These are phyloP conservation scores for Micrastur ruficollis DNA, from an alignment of 2,797 vertebrate genomes.

Conservation along the genomic window DNA sequence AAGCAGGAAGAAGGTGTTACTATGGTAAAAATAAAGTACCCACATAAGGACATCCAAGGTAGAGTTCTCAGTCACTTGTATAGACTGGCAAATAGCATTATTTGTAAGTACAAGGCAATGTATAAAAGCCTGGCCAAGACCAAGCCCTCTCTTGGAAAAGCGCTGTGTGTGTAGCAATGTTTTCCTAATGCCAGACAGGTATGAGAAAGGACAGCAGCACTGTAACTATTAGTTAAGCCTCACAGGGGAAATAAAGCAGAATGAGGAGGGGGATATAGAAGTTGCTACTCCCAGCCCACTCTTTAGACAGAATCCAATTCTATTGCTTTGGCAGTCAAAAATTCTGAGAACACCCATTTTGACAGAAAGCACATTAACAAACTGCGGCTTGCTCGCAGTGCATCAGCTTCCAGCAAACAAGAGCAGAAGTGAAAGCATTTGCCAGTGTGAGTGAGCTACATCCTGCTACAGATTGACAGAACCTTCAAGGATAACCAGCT, in stretches of 20 bases:
- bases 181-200: background rate
- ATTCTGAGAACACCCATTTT: background rate
- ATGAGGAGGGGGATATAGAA: background rate
- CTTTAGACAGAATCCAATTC: background rate
- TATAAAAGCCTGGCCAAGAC: background rate
- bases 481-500: background rate
- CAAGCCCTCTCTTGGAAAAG: background rate
- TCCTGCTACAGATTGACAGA: background rate
- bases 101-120: background rate
- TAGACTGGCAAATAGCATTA: background rate
- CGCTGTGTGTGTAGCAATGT: background rate
- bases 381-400: background rate
- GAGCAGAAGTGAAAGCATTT: background rate
- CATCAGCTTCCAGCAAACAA: background rate
- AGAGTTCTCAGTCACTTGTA: background rate
- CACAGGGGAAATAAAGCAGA: background rate
- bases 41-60: background rate
- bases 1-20: background rate
- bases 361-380: background rate
- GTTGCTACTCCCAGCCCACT: background rate
- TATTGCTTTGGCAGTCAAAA: background rate
- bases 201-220: background rate
- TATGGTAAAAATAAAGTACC: background rate
- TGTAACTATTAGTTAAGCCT: background rate
- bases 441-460: background rate